These are phyloP conservation scores for Cyprinodon tularosa DNA, from an alignment of 2,113 vertebrate species.

Conservation along the genomic window DNA sequence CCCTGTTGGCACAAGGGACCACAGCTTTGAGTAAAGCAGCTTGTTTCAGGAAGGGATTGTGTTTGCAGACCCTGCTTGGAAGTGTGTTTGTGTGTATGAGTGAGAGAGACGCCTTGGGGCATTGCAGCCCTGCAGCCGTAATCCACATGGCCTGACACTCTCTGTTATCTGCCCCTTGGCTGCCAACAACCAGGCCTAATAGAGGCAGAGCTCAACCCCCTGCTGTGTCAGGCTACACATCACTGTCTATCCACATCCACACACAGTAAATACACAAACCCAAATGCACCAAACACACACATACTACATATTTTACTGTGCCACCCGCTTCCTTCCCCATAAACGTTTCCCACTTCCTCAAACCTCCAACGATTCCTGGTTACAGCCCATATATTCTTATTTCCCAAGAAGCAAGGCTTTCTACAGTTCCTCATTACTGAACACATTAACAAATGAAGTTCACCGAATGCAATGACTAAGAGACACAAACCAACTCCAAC, in stretches of 20 bases:
- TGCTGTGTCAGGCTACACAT: slow-evolving; percentile 52
- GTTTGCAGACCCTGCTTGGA: slow-evolving; percentile 56
- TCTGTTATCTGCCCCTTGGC: slow-evolving; percentile 61
- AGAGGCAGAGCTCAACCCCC: slow-evolving; percentile 47
- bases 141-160: slow-evolving; percentile 76
- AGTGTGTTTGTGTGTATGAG: slow-evolving; percentile 6
- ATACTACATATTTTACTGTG: slow-evolving; percentile 27
- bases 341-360: slow-evolving; percentile 66
- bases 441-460: slow-evolving; percentile 20
- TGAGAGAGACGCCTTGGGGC: slow-evolving; percentile 54
- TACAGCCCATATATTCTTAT: slow-evolving; percentile 15
- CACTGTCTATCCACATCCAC: slow-evolving; percentile 26
- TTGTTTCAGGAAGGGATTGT: slow-evolving; percentile 76
- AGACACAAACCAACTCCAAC: slow-evolving; percentile 3
- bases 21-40: slow-evolving; percentile 75
- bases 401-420: slow-evolving; percentile 46
- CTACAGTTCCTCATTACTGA: slow-evolving; percentile 51
- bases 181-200: slow-evolving; percentile 55
- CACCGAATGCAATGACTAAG: background rate
- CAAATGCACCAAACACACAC: slow-evolving; percentile 14
- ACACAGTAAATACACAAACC: slow-evolving; percentile 21
- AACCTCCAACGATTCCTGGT: slow-evolving; percentile 55
- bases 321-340: slow-evolving; percentile 49
- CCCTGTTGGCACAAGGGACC: slow-evolving; percentile 58
- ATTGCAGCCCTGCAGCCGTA: slow-evolving; percentile 73